Conservation (phyloP, 2,888 invertebrate species). For the Protula sp. region DNA sequence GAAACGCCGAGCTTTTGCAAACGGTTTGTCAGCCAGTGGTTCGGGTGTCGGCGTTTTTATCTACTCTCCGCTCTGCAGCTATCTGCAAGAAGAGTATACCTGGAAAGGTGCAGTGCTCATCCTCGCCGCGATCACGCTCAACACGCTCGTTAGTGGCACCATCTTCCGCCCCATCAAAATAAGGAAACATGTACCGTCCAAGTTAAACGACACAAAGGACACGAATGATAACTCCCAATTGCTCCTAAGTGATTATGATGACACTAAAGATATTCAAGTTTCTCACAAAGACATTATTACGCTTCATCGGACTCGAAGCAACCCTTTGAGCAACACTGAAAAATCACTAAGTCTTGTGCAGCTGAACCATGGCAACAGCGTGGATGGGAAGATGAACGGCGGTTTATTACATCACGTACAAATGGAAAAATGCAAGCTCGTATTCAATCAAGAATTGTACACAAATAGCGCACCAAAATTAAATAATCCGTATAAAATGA, state of each 20-base stretch:
- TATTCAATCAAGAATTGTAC: too few species aligned
- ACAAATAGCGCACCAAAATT: too few species aligned
- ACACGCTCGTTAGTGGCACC: conserved; percentile 69
- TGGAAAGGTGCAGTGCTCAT: conserved; percentile 22
- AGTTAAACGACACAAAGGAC: neutral
- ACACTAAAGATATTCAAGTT: neutral
- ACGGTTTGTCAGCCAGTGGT: conserved; percentile 90
- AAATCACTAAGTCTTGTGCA: neutral
- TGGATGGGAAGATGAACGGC: too few species aligned
- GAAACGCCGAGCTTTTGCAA: conserved; percentile 87
- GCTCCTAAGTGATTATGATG: too few species aligned
- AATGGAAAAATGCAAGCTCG: neutral
- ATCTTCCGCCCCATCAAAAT: conserved; percentile 61
- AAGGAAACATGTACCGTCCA: neutral
- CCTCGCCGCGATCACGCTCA: conserved; percentile 67
- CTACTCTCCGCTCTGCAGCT: conserved; percentile 67
- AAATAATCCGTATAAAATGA: too few species aligned
- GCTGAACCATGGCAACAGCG: neutral
- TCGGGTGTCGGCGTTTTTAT: conserved; percentile 88
- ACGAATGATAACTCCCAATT: neutral
- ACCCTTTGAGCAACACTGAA: neutral
- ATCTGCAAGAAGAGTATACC: conserved; percentile 10
- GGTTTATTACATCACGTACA: neutral
- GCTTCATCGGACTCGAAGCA: too few species aligned
- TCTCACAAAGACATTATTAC: too few species aligned